These are phyloP conservation scores for Drosophila grimshawi DNA, from an alignment of 1,140 invertebrate species.

Conservation along the genomic window DNA sequence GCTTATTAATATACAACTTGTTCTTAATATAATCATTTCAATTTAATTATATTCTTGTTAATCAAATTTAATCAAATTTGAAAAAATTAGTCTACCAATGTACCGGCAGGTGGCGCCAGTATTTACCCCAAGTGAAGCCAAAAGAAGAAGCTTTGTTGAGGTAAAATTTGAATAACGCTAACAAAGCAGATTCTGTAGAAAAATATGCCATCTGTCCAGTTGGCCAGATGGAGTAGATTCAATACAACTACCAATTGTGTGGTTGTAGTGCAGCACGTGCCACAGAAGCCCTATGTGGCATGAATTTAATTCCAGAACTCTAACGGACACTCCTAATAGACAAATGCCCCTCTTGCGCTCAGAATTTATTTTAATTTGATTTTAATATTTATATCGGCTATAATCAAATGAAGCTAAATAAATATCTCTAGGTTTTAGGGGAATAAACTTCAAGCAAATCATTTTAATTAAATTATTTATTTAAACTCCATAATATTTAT, in stretches of 20 bases:
- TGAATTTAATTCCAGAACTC: slow-evolving; percentile 9
- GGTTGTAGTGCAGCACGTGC: slow-evolving; percentile 18
- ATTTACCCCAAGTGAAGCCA: slow-evolving; percentile 49
- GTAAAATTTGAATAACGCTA: slow-evolving; percentile 41
- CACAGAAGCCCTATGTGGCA: slow-evolving; percentile 40
- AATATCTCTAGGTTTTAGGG: too few species aligned
- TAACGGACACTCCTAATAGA: too few species aligned
- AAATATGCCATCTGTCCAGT: slow-evolving; percentile 54
- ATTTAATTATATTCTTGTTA: too few species aligned
- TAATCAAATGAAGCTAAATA: too few species aligned
- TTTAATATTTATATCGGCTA: too few species aligned
- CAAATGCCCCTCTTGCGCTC: too few species aligned
- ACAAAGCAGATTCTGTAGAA: slow-evolving; percentile 11
- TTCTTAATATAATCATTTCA: too few species aligned
- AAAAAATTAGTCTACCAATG: slow-evolving; percentile 38
- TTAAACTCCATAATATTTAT: too few species aligned
- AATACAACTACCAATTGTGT: slow-evolving; percentile 42
- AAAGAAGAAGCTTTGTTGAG: slow-evolving; percentile 50
- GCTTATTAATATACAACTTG: background rate
- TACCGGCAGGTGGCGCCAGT: slow-evolving; percentile 46
- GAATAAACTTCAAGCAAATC: too few species aligned
- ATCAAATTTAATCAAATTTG: background rate
- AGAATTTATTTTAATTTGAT: too few species aligned
- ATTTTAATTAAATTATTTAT: too few species aligned
- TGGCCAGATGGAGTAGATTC: slow-evolving; percentile 52